These are phyloP conservation scores for Aricia agestis DNA, from an alignment of 1,140 invertebrate genomes.

Conservation along the genomic window DNA sequence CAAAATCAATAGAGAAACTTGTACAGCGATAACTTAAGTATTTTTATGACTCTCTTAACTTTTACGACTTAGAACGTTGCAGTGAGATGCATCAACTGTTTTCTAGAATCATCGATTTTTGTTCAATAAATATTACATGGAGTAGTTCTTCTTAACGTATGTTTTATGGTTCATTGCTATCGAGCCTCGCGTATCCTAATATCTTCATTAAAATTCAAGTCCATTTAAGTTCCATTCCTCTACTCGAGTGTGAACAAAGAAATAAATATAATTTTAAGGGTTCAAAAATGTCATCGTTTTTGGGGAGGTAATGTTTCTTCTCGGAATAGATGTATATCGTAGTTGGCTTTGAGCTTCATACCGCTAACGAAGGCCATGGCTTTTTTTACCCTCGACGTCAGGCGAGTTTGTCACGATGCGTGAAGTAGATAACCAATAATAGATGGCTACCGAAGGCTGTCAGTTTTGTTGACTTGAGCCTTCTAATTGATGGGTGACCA, in stretches of 20 bases:
- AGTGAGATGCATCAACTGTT: conserved; percentile 1
- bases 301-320: conserved; percentile 46
- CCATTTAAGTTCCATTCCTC: conserved; percentile 13
- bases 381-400: conserved; percentile 32
- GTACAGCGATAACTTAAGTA: conserved; percentile 6
- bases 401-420: conserved; percentile 48
- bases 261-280: conserved; percentile 51
- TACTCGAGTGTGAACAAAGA: conserved; percentile 62
- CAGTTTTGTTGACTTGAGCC: conserved; percentile 32
- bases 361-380: conserved; percentile 64
- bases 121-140: not conserved
- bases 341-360: conserved; percentile 50
- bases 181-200: conserved; percentile 34
- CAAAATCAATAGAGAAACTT: conserved; percentile 10
- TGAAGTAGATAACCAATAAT: conserved; percentile 56
- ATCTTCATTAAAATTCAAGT: conserved; percentile 18
- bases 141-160: not conserved
- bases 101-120: not conserved
- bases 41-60: conserved; percentile 12
- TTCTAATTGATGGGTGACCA: conserved; percentile 16
- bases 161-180: conserved; percentile 41
- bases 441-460: conserved; percentile 58
- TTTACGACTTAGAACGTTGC: not conserved
- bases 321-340: conserved; percentile 64
- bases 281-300: conserved; percentile 47